Evolutionary conservation across 2,888 invertebrate species (phyloP).

Genomic region (Dascillus cervinus): DNA sequence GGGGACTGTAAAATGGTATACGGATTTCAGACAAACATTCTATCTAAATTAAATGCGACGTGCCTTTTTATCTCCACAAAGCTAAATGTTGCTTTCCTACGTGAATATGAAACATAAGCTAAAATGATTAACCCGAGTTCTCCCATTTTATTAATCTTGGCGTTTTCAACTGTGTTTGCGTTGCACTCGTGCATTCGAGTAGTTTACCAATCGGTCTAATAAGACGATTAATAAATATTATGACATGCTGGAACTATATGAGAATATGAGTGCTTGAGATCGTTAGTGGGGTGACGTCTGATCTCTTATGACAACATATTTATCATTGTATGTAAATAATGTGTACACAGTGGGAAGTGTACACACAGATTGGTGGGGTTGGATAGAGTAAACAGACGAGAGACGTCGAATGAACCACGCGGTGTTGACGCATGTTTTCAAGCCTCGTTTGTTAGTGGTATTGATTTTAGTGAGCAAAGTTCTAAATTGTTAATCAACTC

Average conservation of each 20-base stretch:
- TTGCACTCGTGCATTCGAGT: constrained; percentile 9
- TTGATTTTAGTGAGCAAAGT: constrained; percentile 47
- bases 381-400: constrained; percentile 20
- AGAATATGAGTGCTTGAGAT: too few relatives aligned
- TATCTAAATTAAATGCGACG: constrained; percentile 23
- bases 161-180: constrained; percentile 6
- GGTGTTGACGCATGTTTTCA: constrained; percentile 56
- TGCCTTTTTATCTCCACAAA: constrained; percentile 21
- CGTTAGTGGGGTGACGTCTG: constrained; percentile 16
- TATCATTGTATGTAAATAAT: constrained; percentile 38
- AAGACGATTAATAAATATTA: too few relatives aligned
- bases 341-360: constrained; percentile 45
- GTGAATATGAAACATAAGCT: too few relatives aligned
- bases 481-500: too few relatives aligned
- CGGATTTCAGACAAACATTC: constrained; percentile 19
- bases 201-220: constrained; percentile 9
- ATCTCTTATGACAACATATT: constrained; percentile 39
- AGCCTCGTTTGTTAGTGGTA: constrained; percentile 51
- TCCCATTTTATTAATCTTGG: too few relatives aligned
- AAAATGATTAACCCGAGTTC: constrained; percentile 20
- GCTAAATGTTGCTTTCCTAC: constrained; percentile 20
- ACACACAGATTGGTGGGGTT: constrained; percentile 17
- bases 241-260: too few relatives aligned
- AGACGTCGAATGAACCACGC: constrained; percentile 26
- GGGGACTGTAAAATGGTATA: constrained; percentile 15